Percentiles rank a stretch among this genome's conserved stretches.
These are phyloP conservation scores for Pollenia labialis DNA, from an alignment of 2,888 invertebrate genomes.

Conservation along the genomic window DNA sequence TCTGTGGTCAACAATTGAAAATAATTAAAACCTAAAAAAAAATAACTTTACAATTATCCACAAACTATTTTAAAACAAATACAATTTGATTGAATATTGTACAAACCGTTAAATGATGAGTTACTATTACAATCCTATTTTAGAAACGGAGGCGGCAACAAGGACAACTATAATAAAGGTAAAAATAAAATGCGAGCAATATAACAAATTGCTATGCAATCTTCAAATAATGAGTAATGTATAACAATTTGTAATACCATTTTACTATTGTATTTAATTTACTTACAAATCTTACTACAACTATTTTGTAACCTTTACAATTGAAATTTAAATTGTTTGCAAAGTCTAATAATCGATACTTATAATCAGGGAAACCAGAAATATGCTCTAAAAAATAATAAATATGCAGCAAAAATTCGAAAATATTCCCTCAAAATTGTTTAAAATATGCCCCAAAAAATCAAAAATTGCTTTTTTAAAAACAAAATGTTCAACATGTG, in stretches of 20 bases:
- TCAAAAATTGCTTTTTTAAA: too few species aligned
- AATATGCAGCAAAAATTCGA: too few species aligned
- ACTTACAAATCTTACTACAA: slow-evolving; percentile 63
- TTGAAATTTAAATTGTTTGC: slow-evolving; percentile 7
- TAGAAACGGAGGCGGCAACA: slow-evolving; percentile 95
- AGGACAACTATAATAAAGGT: slow-evolving; percentile 98
- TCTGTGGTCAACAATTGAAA: slow-evolving; percentile 26
- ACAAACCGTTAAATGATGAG: slow-evolving; percentile 71
- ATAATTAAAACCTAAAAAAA: slow-evolving; percentile 14
- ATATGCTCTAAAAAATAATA: too few species aligned
- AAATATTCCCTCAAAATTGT: too few species aligned
- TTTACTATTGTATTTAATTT: slow-evolving; percentile 75
- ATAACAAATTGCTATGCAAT: slow-evolving; percentile 78
- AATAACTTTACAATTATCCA: slow-evolving; percentile 63
- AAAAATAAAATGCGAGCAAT: slow-evolving; percentile 85
- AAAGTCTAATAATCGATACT: background rate
- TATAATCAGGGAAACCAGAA: too few species aligned
- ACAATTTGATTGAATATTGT: slow-evolving; percentile 63
- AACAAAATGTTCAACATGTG: too few species aligned
- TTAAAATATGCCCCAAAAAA: too few species aligned
- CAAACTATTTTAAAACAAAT: slow-evolving; percentile 60
- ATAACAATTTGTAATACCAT: slow-evolving; percentile 77
- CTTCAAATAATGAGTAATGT: slow-evolving; percentile 82
- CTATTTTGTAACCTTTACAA: slow-evolving; percentile 28
- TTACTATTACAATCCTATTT: slow-evolving; percentile 81